Conservation (phyloP, 1,140 invertebrate genomes). For the Panulirus ornatus region DNA sequence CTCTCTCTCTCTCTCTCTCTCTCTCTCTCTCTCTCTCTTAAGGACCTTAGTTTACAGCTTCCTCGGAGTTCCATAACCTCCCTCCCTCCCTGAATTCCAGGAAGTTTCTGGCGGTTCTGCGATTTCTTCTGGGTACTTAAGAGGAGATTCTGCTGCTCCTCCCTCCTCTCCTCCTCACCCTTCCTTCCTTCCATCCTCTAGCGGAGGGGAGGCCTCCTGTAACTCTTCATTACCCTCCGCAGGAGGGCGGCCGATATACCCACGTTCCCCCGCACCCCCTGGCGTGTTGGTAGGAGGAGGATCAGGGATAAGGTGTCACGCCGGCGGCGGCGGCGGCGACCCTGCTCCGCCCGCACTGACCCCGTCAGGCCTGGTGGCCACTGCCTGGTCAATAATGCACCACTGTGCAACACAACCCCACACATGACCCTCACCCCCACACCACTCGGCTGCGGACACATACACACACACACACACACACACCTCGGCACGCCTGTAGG, state of each 20-base stretch:
- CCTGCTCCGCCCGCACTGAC: not conserved
- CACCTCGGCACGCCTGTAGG: too few species aligned
- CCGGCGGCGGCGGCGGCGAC: not conserved
- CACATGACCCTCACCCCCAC: not conserved
- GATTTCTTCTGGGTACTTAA: too few species aligned
- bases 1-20: not conserved
- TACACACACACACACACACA: not conserved
- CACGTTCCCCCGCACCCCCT: too few species aligned
- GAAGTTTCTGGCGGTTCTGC: not conserved
- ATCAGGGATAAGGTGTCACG: too few species aligned
- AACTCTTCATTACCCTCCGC: too few species aligned
- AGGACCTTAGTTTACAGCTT: not conserved
- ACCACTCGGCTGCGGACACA: not conserved
- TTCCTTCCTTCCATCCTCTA: conserved; percentile 1
- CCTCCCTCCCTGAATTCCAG: too few species aligned
- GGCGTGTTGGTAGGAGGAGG: too few species aligned
- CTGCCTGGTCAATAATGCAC: conserved; percentile 9
- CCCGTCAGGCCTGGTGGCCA: not conserved
- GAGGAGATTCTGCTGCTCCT: too few species aligned
- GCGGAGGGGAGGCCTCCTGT: too few species aligned
- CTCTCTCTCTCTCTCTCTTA: too few species aligned
- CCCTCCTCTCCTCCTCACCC: not conserved
- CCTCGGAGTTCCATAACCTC: not conserved
- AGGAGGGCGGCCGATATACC: too few species aligned
- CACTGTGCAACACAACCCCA: not conserved